Percentiles rank a stretch among this genome's conserved stretches.
Conservation (phyloP, 2,113 vertebrate species). For the Tyto alba region DNA sequence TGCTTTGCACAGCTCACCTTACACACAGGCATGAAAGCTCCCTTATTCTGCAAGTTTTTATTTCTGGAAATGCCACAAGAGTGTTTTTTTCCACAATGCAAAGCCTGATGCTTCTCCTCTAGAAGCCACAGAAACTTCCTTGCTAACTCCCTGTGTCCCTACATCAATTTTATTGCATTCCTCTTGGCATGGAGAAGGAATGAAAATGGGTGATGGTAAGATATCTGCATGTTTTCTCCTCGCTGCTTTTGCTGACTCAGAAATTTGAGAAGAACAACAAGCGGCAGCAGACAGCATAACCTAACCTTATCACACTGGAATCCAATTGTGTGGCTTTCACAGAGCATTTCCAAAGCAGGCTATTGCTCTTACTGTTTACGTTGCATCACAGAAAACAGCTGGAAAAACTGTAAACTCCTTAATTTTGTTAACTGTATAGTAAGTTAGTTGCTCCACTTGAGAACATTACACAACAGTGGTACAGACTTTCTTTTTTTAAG, state of each 20-base stretch:
- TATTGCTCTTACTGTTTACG: slow-evolving; percentile 27
- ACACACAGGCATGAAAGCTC: background rate
- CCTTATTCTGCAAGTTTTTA: background rate
- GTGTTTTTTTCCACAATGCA: background rate
- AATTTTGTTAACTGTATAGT: slow-evolving; percentile 35
- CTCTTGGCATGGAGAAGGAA: background rate
- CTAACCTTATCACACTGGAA: slow-evolving; percentile 23
- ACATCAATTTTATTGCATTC: background rate
- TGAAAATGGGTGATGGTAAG: slow-evolving; percentile 22
- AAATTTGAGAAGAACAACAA: slow-evolving; percentile 20
- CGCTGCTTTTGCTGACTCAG: slow-evolving; percentile 55
- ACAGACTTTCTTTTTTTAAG: background rate
- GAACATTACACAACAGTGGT: background rate
- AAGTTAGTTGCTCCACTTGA: background rate
- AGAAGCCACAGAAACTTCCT: slow-evolving; percentile 25
- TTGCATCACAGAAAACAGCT: slow-evolving; percentile 60
- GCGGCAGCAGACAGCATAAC: background rate
- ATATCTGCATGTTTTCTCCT: background rate
- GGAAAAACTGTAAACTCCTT: slow-evolving; percentile 37
- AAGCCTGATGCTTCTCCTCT: background rate
- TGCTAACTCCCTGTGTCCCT: background rate
- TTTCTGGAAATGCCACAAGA: background rate
- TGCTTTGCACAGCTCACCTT: background rate
- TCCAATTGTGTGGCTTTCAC: background rate
- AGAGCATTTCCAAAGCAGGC: background rate